phyloP scores from a whole-genome alignment of 2,888 invertebrate genomes.

The Ichneumoninae sp. region DNA sequence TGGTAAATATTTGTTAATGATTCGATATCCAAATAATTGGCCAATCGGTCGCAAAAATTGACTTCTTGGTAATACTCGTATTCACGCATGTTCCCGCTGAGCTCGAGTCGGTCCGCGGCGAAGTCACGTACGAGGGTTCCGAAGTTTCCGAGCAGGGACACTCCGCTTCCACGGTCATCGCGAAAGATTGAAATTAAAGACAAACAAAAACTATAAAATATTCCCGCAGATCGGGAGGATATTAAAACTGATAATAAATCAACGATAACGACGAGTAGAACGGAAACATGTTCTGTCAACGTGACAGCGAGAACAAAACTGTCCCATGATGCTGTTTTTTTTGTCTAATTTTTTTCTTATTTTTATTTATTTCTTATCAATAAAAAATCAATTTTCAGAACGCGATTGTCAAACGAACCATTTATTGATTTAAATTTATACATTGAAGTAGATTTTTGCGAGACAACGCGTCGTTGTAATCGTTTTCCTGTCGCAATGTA shows the following conservation, averaged over 20 bases:
- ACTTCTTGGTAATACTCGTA: conserved; percentile 37
- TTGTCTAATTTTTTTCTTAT: not conserved
- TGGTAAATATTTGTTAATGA: not conserved
- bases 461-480: not conserved
- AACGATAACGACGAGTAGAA: conserved; percentile 57
- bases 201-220: conserved; percentile 62
- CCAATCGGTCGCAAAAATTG: not conserved
- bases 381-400: not conserved
- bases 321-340: conserved; percentile 37
- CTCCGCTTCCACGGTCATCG: conserved; percentile 72
- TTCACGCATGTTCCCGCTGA: conserved; percentile 16
- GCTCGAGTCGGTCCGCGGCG: conserved; percentile 70
- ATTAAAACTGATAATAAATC: conserved; percentile 64
- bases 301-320: conserved; percentile 45
- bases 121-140: conserved; percentile 74
- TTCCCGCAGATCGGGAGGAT: conserved; percentile 29
- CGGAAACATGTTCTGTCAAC: conserved; percentile 73
- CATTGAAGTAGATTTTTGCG: conserved; percentile 36
- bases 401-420: conserved; percentile 56
- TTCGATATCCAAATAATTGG: not conserved
- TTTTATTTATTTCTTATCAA: not conserved
- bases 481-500: not conserved
- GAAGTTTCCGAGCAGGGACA: conserved; percentile 73
- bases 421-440: conserved; percentile 60
- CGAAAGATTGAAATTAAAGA: conserved; percentile 44